Percentiles rank a stretch among this genome's conserved stretches.
Evolutionary conservation across 2,797 vertebrate species (phyloP).

Genomic region (Lates japonicus): DNA sequence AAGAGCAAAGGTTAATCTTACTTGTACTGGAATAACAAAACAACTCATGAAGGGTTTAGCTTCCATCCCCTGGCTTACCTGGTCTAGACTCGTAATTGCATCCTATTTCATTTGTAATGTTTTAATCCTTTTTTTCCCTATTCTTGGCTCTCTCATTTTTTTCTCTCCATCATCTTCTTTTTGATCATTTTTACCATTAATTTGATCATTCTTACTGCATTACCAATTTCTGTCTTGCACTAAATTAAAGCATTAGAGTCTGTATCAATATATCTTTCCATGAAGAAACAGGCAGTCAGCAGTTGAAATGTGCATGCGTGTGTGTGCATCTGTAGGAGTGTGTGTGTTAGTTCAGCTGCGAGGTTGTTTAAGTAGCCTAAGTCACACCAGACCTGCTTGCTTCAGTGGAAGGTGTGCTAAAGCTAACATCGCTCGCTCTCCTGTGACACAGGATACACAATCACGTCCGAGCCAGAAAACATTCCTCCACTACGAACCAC

Average conservation of each 20-base stretch:
- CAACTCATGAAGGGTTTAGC: constrained; percentile 8
- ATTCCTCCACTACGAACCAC: constrained; percentile 70
- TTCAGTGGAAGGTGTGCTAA: constrained; percentile 66
- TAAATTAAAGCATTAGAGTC: not conserved
- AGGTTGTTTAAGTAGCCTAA: constrained; percentile 73
- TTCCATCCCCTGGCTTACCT: not conserved
- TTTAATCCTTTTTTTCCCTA: not conserved
- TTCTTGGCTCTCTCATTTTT: constrained; percentile 1
- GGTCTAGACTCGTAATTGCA: not conserved
- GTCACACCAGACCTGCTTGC: constrained; percentile 55
- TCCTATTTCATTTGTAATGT: not conserved
- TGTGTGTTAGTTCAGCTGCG: constrained; percentile 76
- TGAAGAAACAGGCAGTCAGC: constrained; percentile 26
- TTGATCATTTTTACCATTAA: not conserved
- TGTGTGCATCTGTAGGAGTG: not conserved
- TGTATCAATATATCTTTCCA: not conserved
- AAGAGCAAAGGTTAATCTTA: constrained; percentile 47
- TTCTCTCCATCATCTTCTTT: not conserved
- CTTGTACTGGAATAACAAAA: constrained; percentile 26
- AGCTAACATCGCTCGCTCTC: constrained; percentile 61
- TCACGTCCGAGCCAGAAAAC: constrained; percentile 63
- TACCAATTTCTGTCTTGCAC: not conserved
- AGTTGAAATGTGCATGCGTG: not conserved
- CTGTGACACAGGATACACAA: constrained; percentile 59
- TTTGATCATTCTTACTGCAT: not conserved